Conservation (phyloP, 2,113 vertebrate species). For the Montifringilla adamsi region DNA sequence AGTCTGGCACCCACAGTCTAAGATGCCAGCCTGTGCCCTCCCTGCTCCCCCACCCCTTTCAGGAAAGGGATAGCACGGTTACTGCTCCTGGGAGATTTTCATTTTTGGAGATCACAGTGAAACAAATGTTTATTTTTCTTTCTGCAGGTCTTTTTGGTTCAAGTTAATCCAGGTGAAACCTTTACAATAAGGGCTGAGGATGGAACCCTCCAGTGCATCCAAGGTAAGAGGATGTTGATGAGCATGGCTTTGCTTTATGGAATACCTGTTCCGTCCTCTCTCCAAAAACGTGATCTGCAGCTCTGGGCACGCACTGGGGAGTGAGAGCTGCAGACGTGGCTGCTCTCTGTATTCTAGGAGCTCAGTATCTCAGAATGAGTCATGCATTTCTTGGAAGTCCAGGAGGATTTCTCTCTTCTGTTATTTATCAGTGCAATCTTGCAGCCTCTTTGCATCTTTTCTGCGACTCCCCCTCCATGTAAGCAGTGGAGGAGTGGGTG, state of each 20-base stretch:
- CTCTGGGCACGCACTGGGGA: not conserved
- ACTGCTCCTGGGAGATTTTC: not conserved
- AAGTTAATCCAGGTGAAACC: conserved; percentile 97
- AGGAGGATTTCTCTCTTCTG: not conserved
- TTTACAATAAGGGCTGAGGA: conserved; percentile 96
- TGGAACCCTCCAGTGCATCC: conserved; percentile 95
- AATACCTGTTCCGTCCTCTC: not conserved
- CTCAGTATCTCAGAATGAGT: not conserved
- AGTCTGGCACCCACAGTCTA: not conserved
- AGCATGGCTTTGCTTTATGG: not conserved
- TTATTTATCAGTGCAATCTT: not conserved
- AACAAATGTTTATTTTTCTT: conserved; percentile 44
- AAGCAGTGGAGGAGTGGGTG: not conserved
- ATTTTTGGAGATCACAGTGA: not conserved
- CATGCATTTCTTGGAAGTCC: not conserved
- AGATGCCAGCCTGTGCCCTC: not conserved
- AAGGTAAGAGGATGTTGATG: conserved; percentile 77
- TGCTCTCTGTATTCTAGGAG: not conserved
- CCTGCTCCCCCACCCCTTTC: not conserved
- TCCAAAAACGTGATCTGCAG: accelerated
- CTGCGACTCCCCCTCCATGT: not conserved
- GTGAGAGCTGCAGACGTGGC: not conserved
- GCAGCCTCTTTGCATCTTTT: not conserved
- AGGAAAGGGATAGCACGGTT: not conserved
- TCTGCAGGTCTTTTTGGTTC: conserved; percentile 92